These are phyloP conservation scores for Microtus pennsylvanicus DNA, from an alignment of 2,113 vertebrate genomes.

Conservation along the genomic window DNA sequence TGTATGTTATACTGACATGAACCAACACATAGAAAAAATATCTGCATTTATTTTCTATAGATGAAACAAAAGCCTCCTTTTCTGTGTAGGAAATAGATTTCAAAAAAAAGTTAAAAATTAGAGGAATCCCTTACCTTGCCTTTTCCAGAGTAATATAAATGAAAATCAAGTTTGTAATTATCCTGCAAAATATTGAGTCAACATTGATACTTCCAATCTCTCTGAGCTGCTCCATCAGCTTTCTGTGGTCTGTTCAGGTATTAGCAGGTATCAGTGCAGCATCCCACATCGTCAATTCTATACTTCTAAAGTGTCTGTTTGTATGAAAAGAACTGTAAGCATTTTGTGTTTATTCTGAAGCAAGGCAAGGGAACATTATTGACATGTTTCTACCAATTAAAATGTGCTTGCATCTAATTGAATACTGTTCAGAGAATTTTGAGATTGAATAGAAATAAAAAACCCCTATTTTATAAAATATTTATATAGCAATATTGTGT, in stretches of 20 bases:
- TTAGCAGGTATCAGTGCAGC: not conserved
- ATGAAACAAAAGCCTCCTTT: not conserved
- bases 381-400: not conserved
- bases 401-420: conserved; percentile 16
- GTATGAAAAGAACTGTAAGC: conserved; percentile 11
- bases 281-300: not conserved
- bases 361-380: conserved; percentile 1
- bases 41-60: conserved; percentile 12
- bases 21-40: conserved; percentile 13
- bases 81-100: not conserved
- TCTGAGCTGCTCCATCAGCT: conserved; percentile 8
- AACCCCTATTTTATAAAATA: not conserved
- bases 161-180: conserved; percentile 53
- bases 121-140: not conserved
- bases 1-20: not conserved
- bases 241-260: conserved; percentile 31
- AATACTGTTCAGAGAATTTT: not conserved
- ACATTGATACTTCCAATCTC: conserved; percentile 27
- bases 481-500: not conserved
- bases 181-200: conserved; percentile 21
- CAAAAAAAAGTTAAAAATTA: conserved; percentile 45
- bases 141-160: conserved; percentile 43
- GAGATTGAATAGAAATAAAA: conserved; percentile 41
- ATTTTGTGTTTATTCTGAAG: not conserved
- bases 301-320: not conserved